Percentiles rank a stretch among this genome's conserved stretches.
Conservation (phyloP, 2,797 vertebrate genomes). For the Neoniphon sammara region DNA sequence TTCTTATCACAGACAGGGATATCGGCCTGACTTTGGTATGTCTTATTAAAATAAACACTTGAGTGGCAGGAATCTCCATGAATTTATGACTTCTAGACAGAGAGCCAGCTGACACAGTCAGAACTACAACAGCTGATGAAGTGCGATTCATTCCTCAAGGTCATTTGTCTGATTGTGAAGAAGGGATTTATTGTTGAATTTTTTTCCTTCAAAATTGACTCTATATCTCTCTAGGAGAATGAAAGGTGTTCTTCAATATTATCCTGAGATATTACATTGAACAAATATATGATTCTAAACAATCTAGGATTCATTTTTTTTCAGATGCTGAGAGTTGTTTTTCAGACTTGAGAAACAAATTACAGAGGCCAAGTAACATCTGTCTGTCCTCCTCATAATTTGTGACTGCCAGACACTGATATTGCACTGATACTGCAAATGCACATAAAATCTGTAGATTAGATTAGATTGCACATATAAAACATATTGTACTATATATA, state of each 20-base stretch:
- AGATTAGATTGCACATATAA: no score
- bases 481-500: no score
- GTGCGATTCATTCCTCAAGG: constrained; percentile 11
- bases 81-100: constrained; percentile 47
- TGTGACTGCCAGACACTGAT: neutral
- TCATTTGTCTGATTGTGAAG: neutral
- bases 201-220: no score
- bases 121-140: constrained; percentile 44
- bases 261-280: neutral
- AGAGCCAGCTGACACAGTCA: constrained; percentile 22
- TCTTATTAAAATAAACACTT: constrained; percentile 48
- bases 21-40: constrained; percentile 31
- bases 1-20: constrained; percentile 49
- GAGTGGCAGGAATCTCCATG: constrained; percentile 49
- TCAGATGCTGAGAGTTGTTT: neutral
- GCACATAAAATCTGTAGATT: no score
- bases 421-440: no score
- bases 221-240: no score
- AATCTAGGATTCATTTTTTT: no score
- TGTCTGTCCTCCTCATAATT: neutral
- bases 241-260: no score
- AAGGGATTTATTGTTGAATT: neutral
- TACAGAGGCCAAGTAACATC: no score
- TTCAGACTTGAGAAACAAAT: neutral
- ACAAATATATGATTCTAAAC: neutral